These are phyloP conservation scores for Pseudoips prasinana DNA, from an alignment of 2,888 invertebrate genomes.

Conservation along the genomic window DNA sequence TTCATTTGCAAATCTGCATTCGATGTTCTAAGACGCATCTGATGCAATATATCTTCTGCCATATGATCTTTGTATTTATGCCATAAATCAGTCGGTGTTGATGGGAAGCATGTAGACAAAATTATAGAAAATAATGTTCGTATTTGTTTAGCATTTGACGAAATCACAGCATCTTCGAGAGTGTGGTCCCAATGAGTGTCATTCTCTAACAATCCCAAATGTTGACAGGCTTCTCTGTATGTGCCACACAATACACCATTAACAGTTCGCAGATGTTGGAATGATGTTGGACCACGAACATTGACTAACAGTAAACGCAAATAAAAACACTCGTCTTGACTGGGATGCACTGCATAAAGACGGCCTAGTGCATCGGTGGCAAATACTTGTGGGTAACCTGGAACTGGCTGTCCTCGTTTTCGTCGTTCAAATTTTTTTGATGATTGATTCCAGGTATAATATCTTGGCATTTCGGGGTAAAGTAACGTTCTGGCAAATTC, in stretches of 20 bases:
- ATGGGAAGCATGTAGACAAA: constrained; percentile 10
- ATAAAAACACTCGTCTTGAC: constrained; percentile 42
- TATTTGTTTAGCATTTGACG: constrained; percentile 13
- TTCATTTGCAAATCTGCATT: constrained; percentile 15
- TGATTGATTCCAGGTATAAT: constrained; percentile 19
- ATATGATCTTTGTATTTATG: constrained; percentile 16
- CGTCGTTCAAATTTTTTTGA: constrained; percentile 36
- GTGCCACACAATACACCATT: constrained; percentile 16
- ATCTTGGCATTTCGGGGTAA: constrained; percentile 7
- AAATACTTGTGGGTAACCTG: constrained; percentile 24
- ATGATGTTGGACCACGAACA: constrained; percentile 37
- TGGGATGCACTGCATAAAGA: constrained; percentile 48
- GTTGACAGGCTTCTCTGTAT: constrained; percentile 23
- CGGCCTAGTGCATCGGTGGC: constrained; percentile 42
- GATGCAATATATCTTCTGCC: constrained; percentile 18
- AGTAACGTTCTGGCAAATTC: constrained; percentile 27
- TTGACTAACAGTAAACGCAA: constrained; percentile 43
- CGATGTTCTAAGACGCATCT: constrained; percentile 6
- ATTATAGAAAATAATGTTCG: constrained; percentile 8
- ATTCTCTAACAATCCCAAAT: constrained; percentile 14
- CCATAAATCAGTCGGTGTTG: constrained; percentile 4
- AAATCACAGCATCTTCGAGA: constrained; percentile 23
- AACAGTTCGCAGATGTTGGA: constrained; percentile 29
- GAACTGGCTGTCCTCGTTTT: constrained; percentile 34
- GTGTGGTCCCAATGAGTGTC: constrained; percentile 31